These are phyloP conservation scores for Ormyrus thymus DNA, from an alignment of 2,888 invertebrate species.

Conservation along the genomic window DNA sequence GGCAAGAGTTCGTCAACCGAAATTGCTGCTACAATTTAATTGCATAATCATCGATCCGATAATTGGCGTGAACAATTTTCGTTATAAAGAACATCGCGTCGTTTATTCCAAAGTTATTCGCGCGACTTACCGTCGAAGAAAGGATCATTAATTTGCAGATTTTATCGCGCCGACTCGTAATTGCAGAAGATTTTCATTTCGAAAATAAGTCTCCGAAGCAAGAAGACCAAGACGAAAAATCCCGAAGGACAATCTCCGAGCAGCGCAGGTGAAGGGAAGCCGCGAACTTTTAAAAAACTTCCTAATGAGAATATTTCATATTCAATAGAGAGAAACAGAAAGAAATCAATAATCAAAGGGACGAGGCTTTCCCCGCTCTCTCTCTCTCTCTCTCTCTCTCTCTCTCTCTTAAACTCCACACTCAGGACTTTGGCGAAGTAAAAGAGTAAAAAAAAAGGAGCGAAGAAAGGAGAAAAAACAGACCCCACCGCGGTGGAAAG, in stretches of 20 bases:
- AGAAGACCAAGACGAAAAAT: background rate
- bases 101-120: no score
- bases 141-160: no score
- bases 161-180: no score
- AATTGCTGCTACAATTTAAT: no score
- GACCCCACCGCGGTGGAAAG: background rate
- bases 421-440: slow-evolving; percentile 41
- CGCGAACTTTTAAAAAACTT: slow-evolving; percentile 50
- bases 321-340: slow-evolving; percentile 25
- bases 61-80: no score
- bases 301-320: slow-evolving; percentile 54
- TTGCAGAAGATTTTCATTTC: background rate
- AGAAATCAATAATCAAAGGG: slow-evolving; percentile 50
- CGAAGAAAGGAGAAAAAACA: background rate
- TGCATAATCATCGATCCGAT: no score
- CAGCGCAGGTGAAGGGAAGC: background rate
- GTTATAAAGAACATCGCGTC: no score
- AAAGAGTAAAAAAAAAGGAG: slow-evolving; percentile 3
- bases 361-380: background rate
- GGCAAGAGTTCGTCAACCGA: no score
- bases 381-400: no score
- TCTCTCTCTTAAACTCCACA: slow-evolving; percentile 37
- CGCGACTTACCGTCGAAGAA: no score
- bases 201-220: background rate
- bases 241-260: no score